Base-by-base conservation (phyloP, 1,140 invertebrate species). In the Drosophila simulans region DNA sequence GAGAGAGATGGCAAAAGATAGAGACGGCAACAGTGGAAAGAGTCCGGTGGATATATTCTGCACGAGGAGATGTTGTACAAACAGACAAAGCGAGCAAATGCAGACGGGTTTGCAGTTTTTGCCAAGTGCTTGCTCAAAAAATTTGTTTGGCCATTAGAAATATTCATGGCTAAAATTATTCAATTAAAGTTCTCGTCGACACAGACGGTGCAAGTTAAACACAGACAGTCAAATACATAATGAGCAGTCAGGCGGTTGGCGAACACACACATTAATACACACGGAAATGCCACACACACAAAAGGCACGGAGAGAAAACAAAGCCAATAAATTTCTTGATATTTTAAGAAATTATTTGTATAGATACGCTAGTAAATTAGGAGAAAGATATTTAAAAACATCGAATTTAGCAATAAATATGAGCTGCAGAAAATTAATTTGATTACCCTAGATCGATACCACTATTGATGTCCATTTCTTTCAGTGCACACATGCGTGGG, bases 111-210 rank as follows among this genome's bases (percentile, higher is more conserved):
- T 72, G 62, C 58, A 85, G 79, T 89, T 89, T 77, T 69, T 52
- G 27, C 17, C 75, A 89, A 83, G 76, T 70, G 77, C 84, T 89
- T 72, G 84, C 84, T 45, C 25, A 70, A 86, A 82, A 86, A 88
- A 78, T 86, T 86, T 86, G 83, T 86, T 88, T 89, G 84, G 80
- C 79, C 75, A 88, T 88, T 89, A 88, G 84, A 88, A 89, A 89
- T 85, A 85, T 86, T 86, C 82, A 86, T 80, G 81, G 72, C 64
- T 75, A 71, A 85, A 88, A 89, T 88, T 89, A 88, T 88, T 89
- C 84, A 89, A 89, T 88, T 88, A 80, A 83, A 88, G 79, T 88
- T 88, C 77, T 25, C 17, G 63, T 64, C 64, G n/a, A 39, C 68
- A 60, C 55, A 54, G 54, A 71, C 64, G 65, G 60, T 48, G 54